These are phyloP conservation scores for Trididemnum nubilum DNA, from an alignment of 23 tunicate genomes.

Conservation along the genomic window DNA sequence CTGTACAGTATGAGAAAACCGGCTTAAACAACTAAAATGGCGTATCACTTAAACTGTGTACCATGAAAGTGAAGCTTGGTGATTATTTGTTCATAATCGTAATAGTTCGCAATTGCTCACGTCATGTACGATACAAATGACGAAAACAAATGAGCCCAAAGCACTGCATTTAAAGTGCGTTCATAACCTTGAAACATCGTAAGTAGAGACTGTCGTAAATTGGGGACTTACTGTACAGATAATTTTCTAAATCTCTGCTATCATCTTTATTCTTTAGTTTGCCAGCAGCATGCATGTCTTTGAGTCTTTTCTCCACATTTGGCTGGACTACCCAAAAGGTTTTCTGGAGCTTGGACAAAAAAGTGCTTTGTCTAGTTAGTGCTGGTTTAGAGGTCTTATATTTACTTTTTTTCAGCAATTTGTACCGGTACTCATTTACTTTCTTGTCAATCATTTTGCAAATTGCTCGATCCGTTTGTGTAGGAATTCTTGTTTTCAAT, in stretches of 20 bases:
- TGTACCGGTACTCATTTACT: neutral
- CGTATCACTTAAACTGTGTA: no score
- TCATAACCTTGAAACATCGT: no score
- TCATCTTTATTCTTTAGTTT: neutral
- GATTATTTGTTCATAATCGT: no score
- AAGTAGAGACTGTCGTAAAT: no score
- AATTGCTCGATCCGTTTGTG: neutral
- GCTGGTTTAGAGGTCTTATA: neutral
- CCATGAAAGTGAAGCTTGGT: no score
- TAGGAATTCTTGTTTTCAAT: neutral
- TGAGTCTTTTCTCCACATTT: slow-evolving; percentile 6
- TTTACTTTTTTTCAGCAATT: neutral
- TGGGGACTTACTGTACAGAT: no score
- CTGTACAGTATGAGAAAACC: no score
- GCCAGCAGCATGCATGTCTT: slow-evolving; percentile 3
- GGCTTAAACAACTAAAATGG: no score
- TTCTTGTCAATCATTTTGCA: neutral
- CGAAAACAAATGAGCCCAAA: no score
- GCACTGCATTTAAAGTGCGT: no score
- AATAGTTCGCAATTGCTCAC: no score
- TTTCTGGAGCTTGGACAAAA: neutral
- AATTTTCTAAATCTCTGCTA: neutral
- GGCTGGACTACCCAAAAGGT: slow-evolving; percentile 15
- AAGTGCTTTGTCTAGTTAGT: neutral
- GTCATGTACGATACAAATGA: no score